These are phyloP conservation scores for Ephialtes manifestator DNA, from an alignment of 2,888 invertebrate genomes.

Conservation along the genomic window DNA sequence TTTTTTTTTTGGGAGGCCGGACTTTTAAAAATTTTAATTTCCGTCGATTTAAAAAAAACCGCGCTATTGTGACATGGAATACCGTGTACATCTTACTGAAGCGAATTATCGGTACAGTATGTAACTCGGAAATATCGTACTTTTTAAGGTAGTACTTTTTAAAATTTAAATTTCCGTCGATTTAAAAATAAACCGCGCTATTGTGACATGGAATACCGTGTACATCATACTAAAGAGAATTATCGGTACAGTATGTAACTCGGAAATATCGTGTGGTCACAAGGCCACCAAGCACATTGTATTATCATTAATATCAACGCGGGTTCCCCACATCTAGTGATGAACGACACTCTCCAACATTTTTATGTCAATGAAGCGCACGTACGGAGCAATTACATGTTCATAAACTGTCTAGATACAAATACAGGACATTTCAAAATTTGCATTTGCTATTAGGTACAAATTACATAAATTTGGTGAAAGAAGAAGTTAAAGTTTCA, in stretches of 20 bases:
- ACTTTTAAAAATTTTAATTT: no score
- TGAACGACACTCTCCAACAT: neutral
- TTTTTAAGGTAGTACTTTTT: no score
- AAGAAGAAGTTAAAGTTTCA: neutral
- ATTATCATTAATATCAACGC: slow-evolving; percentile 38
- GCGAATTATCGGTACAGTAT: neutral
- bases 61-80: neutral
- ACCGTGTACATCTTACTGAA: neutral
- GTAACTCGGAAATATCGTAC: neutral
- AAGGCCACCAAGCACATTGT: slow-evolving; percentile 32
- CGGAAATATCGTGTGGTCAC: neutral
- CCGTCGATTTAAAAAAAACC: neutral
- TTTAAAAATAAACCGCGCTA: neutral
- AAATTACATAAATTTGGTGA: neutral
- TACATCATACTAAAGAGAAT: neutral
- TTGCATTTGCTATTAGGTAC: neutral
- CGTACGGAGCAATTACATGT: neutral
- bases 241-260: neutral
- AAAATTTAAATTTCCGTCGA: no score
- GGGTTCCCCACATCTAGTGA: neutral
- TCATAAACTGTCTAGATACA: neutral
- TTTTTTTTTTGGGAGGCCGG: no score
- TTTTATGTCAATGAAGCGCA: slow-evolving; percentile 34
- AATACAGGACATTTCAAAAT: neutral
- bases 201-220: neutral